Percentiles rank a stretch among this genome's conserved stretches.
phyloP scores from a whole-genome alignment of 2,797 vertebrate species.

The Tachyglossus aculeatus region DNA sequence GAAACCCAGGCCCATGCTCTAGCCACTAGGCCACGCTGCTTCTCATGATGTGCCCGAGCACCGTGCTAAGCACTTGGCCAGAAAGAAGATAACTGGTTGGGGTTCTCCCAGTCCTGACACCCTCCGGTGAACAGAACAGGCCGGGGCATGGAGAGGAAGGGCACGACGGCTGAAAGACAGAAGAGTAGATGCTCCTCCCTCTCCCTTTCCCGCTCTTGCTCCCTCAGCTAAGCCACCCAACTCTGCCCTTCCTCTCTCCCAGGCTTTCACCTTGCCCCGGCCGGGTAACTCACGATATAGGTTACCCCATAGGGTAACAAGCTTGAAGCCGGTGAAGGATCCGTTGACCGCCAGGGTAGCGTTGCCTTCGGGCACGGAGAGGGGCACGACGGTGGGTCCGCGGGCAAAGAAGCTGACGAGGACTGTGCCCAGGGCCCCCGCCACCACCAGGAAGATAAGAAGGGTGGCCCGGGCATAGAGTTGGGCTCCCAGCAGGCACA shows the following conservation, averaged over 20 bases:
- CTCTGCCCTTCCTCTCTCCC: background rate
- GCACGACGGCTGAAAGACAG: too few relatives aligned
- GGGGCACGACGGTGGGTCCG: slow-evolving; percentile 55
- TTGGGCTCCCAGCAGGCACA: slow-evolving; percentile 87
- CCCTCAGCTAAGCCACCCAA: background rate
- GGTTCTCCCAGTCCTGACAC: too few relatives aligned
- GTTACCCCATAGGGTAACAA: slow-evolving; percentile 82
- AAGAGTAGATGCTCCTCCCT: too few relatives aligned
- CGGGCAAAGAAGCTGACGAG: slow-evolving; percentile 88
- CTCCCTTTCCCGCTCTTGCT: too few relatives aligned
- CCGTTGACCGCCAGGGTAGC: slow-evolving; percentile 62
- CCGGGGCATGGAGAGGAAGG: too few relatives aligned
- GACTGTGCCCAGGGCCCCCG: slow-evolving; percentile 80
- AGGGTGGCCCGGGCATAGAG: slow-evolving; percentile 92
- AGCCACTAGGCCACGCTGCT: too few relatives aligned
- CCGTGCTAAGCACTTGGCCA: too few relatives aligned
- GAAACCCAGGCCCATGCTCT: too few relatives aligned
- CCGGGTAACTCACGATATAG: slow-evolving; percentile 74
- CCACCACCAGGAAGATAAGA: slow-evolving; percentile 88
- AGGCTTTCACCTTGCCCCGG: background rate
- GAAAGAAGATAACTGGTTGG: too few relatives aligned
- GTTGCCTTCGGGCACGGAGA: slow-evolving; percentile 62
- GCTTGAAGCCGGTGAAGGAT: slow-evolving; percentile 85
- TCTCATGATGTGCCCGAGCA: too few relatives aligned
- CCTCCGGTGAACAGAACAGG: too few relatives aligned